A percentile compares a stretch with the other conserved stretches of the same genome.
Conservation (phyloP, 2,113 vertebrate genomes). For the Ictalurus punctatus region DNA sequence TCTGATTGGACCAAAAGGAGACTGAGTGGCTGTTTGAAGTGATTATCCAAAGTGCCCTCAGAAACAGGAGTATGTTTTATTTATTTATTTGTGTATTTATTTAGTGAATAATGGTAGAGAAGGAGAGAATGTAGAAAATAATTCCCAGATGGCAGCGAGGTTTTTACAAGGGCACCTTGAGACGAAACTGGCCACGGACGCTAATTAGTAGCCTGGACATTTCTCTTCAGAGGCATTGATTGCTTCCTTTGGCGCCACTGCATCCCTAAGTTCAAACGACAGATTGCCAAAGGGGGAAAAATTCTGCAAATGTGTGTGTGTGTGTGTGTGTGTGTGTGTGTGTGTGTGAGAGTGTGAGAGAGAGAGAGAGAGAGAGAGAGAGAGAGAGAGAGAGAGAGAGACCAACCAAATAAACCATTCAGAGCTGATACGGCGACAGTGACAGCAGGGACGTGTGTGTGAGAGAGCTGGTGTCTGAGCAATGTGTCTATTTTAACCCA, state of each 20-base stretch:
- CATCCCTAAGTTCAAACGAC: constrained; percentile 33
- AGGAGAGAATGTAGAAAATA: constrained; percentile 25
- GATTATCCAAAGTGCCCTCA: not conserved
- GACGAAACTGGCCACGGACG: constrained; percentile 17
- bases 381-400: too few species aligned
- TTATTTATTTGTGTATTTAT: too few species aligned
- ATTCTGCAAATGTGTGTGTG: not conserved
- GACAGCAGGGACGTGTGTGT: not conserved
- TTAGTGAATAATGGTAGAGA: not conserved
- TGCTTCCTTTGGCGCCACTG: constrained; percentile 30
- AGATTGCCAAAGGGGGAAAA: constrained; percentile 3
- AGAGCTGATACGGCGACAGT: not conserved
- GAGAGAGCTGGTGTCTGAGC: not conserved
- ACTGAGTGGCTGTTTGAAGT: not conserved
- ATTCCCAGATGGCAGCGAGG: constrained; percentile 44
- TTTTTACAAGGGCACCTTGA: constrained; percentile 45
- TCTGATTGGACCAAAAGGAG: constrained; percentile 1
- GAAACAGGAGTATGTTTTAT: not conserved
- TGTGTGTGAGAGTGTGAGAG: not conserved
- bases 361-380: too few species aligned
- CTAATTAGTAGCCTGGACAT: constrained; percentile 42
- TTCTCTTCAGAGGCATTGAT: constrained; percentile 34
- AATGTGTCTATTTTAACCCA: constrained; percentile 13
- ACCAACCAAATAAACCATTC: not conserved
- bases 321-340: constrained; percentile 6